Percentiles rank a stretch among this genome's conserved stretches.
Evolutionary conservation across 2,113 vertebrate genomes (phyloP).

Genomic region (Menidia beryllina): DNA sequence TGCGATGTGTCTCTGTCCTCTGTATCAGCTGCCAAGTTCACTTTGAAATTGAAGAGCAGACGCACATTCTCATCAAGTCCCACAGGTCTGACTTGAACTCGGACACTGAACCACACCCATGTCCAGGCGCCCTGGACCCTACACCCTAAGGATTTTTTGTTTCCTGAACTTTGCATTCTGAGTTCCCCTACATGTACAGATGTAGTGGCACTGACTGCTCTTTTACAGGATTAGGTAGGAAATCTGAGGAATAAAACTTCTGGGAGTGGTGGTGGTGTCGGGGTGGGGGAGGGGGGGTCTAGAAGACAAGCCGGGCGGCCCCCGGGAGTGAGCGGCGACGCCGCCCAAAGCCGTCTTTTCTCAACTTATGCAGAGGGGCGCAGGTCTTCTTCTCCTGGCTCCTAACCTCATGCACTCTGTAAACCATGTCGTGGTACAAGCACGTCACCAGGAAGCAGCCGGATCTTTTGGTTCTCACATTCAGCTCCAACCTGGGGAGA

Average conservation of each 20-base stretch:
- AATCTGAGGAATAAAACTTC: constrained; percentile 42
- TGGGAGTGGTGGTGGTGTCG: too few relatives aligned
- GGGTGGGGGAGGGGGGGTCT: constrained; percentile 10
- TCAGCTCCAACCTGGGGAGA: constrained; percentile 10
- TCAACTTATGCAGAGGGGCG: constrained; percentile 84
- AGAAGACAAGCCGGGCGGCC: not conserved
- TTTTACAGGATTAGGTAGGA: constrained; percentile 13
- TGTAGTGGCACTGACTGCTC: constrained; percentile 6
- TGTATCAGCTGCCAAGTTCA: constrained; percentile 34
- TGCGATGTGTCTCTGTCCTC: constrained; percentile 41
- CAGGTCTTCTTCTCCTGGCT: constrained; percentile 75
- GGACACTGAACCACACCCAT: constrained; percentile 43
- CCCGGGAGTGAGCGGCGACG: constrained; percentile 73
- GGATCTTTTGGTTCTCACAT: constrained; percentile 79
- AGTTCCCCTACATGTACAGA: constrained; percentile 21
- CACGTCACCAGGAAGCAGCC: constrained; percentile 90
- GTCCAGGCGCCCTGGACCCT: constrained; percentile 23
- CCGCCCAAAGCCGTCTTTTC: constrained; percentile 86
- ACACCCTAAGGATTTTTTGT: constrained; percentile 33
- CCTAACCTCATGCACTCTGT: constrained; percentile 80
- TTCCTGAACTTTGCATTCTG: constrained; percentile 18
- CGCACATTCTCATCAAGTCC: constrained; percentile 70
- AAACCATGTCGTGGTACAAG: constrained; percentile 83
- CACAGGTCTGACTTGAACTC: constrained; percentile 47
- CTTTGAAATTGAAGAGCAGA: constrained; percentile 68